Evolutionary conservation across 2,888 invertebrate genomes (phyloP), one percentile per base, ranked within the genome.

Genomic region (Chymomyza amoena): DNA sequence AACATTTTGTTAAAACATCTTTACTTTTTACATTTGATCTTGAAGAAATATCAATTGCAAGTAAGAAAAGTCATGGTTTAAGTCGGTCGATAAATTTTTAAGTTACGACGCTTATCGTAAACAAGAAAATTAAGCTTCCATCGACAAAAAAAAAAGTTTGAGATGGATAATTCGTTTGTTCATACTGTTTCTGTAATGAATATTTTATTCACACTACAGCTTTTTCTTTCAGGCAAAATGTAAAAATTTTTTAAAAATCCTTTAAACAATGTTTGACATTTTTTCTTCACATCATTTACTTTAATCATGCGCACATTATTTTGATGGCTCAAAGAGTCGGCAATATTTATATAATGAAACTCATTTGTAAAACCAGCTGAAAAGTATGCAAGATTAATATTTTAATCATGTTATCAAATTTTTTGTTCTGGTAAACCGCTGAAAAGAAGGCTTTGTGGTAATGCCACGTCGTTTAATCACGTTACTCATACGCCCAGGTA

Each of bases 401-500:
- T 45, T 45, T 45, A 45, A 45, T 45, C 39, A 45, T 45, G 39
- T 45, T 45, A 45, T 13, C 5, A 45, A 45, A 45, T 6, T 13
- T 25, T 45, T 13, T 45, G 39, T 45, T 45, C 13, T 13, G 10
- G 39, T 10, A 45, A 13, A 45, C 39, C 39, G 39, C 39, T 13
- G 39, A 45, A 45, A 45, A 54, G 9, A 18, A 15, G 5, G 54
- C 54, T 16, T n/a, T 18, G 16, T 18, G 18, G n/a, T 16, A 54
- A 9, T 18, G 18, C 10, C 54, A 18, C 10, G 54, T 54, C 13
- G 39, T 64, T 54, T 54, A 64, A 60, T 61, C 66, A 76, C 51
- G 76, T 87, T 68, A 68, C 75, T 62, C 79, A 84, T 77, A 77
- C 82, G 80, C 85, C 28, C 75, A 68, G 70, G 73, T 75, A 80